Evolutionary conservation across 2,113 vertebrate genomes (phyloP).

Genomic region (Machaerirhynchus nigripectus): DNA sequence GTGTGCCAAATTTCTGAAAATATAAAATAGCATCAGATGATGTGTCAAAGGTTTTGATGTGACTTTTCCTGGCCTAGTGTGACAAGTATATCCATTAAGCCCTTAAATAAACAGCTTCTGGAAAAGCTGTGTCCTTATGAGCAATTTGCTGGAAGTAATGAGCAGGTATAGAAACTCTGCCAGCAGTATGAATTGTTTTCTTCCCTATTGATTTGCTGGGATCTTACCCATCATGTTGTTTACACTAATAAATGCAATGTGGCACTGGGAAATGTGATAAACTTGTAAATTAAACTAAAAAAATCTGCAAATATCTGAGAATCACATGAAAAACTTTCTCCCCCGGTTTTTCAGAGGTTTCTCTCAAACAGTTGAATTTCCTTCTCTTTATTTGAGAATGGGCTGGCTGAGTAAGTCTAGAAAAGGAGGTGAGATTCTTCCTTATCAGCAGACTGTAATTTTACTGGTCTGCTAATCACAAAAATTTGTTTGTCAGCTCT

Average conservation of each 20-base stretch:
- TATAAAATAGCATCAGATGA: slow-evolving; percentile 4
- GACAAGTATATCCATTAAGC: slow-evolving; percentile 25
- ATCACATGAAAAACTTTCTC: rapidly evolving
- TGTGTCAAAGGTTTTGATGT: slow-evolving; percentile 45
- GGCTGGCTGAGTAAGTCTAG: neutral
- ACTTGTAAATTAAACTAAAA: neutral
- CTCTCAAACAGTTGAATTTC: neutral
- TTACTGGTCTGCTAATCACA: neutral
- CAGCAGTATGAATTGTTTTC: slow-evolving; percentile 3
- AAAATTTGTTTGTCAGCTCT: neutral
- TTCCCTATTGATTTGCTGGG: neutral
- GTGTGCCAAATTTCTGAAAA: slow-evolving; percentile 30
- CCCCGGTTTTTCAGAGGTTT: neutral
- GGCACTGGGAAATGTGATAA: neutral
- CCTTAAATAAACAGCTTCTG: neutral
- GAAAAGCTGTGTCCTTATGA: neutral
- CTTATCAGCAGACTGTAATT: neutral
- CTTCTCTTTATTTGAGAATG: neutral
- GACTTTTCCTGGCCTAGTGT: neutral
- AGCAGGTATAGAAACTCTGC: slow-evolving; percentile 12
- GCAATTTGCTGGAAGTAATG: neutral
- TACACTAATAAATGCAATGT: neutral
- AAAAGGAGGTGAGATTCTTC: neutral
- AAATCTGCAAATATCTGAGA: neutral
- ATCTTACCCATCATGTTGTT: neutral